A percentile compares a stretch with the other conserved stretches of the same genome.
Conservation (phyloP, 2,797 vertebrate genomes). For the Pampus argenteus region DNA sequence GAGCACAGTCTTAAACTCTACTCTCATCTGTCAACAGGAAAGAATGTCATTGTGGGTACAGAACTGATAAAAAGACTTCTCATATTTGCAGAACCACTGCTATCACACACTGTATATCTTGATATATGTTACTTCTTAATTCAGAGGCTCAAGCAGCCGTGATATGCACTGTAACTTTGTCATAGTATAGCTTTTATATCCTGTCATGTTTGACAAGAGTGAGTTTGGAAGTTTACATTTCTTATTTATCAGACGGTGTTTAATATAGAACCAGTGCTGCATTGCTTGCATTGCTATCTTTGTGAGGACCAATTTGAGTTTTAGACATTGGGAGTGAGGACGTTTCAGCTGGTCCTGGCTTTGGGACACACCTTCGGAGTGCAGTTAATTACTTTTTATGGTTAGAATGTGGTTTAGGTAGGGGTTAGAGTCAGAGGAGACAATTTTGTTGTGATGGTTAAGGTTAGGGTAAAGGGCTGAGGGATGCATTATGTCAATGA, state of each 20-base stretch:
- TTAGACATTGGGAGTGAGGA: no score
- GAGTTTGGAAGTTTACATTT: background rate
- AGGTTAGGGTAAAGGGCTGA: no score
- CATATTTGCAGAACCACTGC: background rate
- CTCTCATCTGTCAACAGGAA: conserved; percentile 57
- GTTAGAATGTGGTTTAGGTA: no score
- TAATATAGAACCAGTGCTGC: background rate
- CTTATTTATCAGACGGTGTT: background rate
- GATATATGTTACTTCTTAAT: background rate
- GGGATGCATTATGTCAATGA: no score
- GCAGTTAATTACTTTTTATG: no score
- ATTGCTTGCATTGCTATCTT: no score
- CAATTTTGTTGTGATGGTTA: no score
- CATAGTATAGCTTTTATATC: no score
- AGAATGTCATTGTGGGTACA: conserved; percentile 35
- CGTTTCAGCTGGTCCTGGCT: no score
- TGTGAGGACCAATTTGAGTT: no score
- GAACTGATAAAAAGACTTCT: conserved; percentile 36
- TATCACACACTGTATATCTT: background rate
- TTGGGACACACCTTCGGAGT: no score
- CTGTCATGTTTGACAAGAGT: background rate
- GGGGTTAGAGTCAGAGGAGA: no score
- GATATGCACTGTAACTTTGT: background rate
- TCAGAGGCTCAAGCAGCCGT: background rate
- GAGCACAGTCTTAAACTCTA: conserved; percentile 5